These are phyloP conservation scores for Capromys pilorides DNA, from an alignment of 2,797 vertebrate species.

Conservation along the genomic window DNA sequence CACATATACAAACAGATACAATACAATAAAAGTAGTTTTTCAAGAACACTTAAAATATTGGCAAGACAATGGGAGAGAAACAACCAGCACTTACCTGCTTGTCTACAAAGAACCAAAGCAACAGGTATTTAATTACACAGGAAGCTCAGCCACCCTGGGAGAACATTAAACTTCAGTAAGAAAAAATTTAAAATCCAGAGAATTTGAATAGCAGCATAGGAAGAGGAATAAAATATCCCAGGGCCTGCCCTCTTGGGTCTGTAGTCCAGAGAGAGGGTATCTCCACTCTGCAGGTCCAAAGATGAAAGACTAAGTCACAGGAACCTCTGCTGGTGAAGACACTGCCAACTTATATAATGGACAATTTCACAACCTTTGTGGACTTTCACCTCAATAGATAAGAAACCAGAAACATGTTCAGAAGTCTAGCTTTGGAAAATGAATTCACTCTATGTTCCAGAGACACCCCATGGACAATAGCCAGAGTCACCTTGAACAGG, in stretches of 20 bases:
- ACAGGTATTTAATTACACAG: too few species aligned
- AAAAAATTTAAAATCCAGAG: neutral
- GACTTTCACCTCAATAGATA: neutral
- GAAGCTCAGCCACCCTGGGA: neutral
- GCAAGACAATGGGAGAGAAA: neutral
- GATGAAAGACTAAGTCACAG: neutral
- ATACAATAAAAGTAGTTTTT: neutral
- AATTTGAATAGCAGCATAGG: neutral
- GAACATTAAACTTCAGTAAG: neutral
- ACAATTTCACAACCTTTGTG: neutral
- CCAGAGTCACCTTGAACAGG: neutral
- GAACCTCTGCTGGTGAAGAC: neutral
- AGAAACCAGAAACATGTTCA: neutral
- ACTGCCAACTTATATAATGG: neutral
- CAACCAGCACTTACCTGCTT: neutral
- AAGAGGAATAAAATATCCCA: neutral
- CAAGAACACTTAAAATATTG: neutral
- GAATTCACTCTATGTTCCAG: neutral
- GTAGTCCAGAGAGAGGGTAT: neutral
- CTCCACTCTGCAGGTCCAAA: neutral
- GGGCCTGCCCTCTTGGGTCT: neutral
- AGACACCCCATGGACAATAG: neutral
- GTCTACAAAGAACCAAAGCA: neutral
- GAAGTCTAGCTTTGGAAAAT: neutral
- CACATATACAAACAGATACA: neutral